Evolutionary conservation across 2,113 vertebrate species (phyloP).

Genomic region (Amia ocellicauda): DNA sequence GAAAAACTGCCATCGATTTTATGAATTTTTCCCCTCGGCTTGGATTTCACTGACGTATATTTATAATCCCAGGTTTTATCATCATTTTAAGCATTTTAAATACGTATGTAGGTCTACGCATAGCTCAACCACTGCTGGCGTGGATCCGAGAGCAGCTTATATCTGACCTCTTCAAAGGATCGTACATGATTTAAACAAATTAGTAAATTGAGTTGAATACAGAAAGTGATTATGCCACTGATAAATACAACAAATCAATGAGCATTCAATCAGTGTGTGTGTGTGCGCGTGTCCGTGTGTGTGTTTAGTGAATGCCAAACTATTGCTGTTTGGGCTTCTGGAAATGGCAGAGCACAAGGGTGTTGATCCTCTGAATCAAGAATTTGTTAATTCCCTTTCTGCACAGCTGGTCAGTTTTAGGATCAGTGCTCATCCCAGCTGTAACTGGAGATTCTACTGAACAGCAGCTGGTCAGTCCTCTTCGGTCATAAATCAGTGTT

Average conservation of each 20-base stretch:
- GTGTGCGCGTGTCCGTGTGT: too few relatives aligned
- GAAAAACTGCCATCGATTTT: too few relatives aligned
- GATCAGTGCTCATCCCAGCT: not conserved
- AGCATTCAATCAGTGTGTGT: not conserved
- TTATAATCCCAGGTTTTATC: too few relatives aligned
- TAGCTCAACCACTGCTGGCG: too few relatives aligned
- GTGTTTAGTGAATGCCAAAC: not conserved
- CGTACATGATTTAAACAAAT: too few relatives aligned
- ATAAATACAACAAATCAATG: not conserved
- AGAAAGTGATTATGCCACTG: not conserved
- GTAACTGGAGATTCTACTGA: not conserved
- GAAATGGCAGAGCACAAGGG: not conserved
- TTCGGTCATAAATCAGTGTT: not conserved
- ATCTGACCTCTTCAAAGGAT: too few relatives aligned
- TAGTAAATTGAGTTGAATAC: not conserved
- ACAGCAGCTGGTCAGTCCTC: not conserved
- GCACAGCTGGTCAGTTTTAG: not conserved
- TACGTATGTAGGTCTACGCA: too few relatives aligned
- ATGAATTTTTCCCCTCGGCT: too few relatives aligned
- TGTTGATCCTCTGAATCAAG: constrained; percentile 1
- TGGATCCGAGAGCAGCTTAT: too few relatives aligned
- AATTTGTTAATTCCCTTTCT: not conserved
- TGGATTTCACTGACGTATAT: too few relatives aligned
- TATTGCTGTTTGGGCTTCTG: not conserved
- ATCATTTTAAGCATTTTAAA: too few relatives aligned